Evolutionary conservation across 2,888 invertebrate species (phyloP).

Genomic region (Andrena flavipes): DNA sequence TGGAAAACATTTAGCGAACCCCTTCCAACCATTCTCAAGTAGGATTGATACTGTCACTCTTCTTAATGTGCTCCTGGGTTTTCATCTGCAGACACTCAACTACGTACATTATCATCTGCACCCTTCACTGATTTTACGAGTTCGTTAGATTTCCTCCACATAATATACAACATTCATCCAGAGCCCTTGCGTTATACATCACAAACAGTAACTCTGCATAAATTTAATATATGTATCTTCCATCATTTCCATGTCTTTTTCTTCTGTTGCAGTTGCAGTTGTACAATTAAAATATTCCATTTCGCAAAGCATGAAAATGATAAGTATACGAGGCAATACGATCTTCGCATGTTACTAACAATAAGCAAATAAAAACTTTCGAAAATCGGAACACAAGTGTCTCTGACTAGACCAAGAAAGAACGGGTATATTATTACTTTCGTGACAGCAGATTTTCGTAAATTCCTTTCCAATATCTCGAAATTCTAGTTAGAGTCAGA

Average conservation of each 20-base stretch:
- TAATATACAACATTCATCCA: constrained; percentile 39
- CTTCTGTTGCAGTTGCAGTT: constrained; percentile 3
- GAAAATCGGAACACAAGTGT: constrained; percentile 48
- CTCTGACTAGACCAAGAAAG: constrained; percentile 68
- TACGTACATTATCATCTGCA: background rate
- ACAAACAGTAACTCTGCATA: constrained; percentile 32
- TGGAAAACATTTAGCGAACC: constrained; percentile 1
- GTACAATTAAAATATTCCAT: constrained; percentile 25
- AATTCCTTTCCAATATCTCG: constrained; percentile 22
- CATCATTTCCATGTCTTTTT: constrained; percentile 1
- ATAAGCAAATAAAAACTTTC: constrained; percentile 42
- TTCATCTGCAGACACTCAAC: background rate
- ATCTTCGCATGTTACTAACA: constrained; percentile 34
- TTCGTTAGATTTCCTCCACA: background rate
- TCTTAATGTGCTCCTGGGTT: background rate
- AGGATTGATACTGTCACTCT: too few species aligned
- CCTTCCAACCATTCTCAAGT: background rate
- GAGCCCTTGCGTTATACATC: constrained; percentile 25
- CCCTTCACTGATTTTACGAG: background rate
- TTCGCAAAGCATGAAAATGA: constrained; percentile 29
- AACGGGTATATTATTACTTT: constrained; percentile 41
- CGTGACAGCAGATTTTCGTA: constrained; percentile 17
- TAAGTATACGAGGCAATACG: constrained; percentile 46
- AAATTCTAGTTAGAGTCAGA: constrained; percentile 31
- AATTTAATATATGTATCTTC: constrained; percentile 32